Evolutionary conservation across 2,888 invertebrate genomes (phyloP), one percentile per base, ranked within the genome.

Genomic region (Acleris emargana): DNA sequence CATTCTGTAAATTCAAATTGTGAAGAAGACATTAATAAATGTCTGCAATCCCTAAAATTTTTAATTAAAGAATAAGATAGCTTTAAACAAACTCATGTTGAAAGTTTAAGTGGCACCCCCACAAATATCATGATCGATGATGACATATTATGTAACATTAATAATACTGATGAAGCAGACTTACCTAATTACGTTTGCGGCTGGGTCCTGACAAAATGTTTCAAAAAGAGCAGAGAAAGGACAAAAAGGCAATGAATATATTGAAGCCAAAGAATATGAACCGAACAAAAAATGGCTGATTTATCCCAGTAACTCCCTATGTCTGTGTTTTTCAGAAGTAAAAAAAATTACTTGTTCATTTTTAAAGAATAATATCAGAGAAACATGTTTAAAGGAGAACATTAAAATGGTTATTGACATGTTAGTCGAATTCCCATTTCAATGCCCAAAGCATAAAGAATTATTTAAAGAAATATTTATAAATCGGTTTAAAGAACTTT

Each of bases 21-120:
- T 32, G 73, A 75, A 50, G 61, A 67, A 7, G 72, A 74, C 43
- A 18, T 45, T 0, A 68, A 70, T 43, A 45, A 50, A 9, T 72
- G 59, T 58, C 20, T 67, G 7, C 59, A 62, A 55, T 58, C 28
- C 3, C 52, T 70, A 16, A 50, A 69, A 38, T 70, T 64, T 67
- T 57, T 71, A 68, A 58, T 67, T 55, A 57, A 58, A 64, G 57
- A 57, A 61, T 57, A 64, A 59, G 45, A 17, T 13, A 16, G 6
- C 45, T 13, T 38, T 38, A 38, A 38, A 4, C 16, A 17, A n/a
- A 13, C 13, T 6, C 11, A 45, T 45, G 17, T 2, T 45, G 25
- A 55, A 50, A 53, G 45, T 58, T 16, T 43, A 52, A 55, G 66
- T 47, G 45, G 22, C 22, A 22, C 59, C 43, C 9, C 64, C 18